Evolutionary conservation across 2,888 invertebrate species (phyloP).

Genomic region (Operophtera brumata): DNA sequence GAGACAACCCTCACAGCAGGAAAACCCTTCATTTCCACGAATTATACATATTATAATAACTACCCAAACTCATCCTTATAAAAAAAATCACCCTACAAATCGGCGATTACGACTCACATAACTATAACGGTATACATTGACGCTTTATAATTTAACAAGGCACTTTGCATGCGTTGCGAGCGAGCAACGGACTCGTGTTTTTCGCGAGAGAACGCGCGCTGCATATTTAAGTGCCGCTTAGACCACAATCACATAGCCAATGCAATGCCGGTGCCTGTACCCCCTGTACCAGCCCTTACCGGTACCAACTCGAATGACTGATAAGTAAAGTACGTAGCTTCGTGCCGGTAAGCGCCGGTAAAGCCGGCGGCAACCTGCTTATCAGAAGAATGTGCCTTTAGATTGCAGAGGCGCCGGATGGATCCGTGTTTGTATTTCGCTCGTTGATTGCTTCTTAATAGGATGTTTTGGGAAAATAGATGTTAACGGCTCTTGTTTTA

Average conservation of each 20-base stretch:
- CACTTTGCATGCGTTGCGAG: constrained; percentile 37
- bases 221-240: constrained; percentile 45
- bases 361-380: not conserved
- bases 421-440: constrained; percentile 19
- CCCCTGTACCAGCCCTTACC: not conserved
- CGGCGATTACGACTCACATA: constrained; percentile 25
- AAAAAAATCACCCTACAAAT: constrained; percentile 24
- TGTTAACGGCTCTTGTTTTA: too few relatives aligned
- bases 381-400: not conserved
- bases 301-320: too few relatives aligned
- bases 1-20: too few relatives aligned
- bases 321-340: not conserved
- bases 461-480: constrained; percentile 12
- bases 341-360: not conserved
- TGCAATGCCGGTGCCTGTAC: not conserved
- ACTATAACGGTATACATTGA: constrained; percentile 29
- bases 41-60: not conserved
- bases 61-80: constrained; percentile 1
- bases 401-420: constrained; percentile 13
- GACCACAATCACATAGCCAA: constrained; percentile 15
- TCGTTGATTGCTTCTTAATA: constrained; percentile 23
- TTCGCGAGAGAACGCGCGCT: constrained; percentile 43
- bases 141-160: constrained; percentile 32
- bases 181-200: constrained; percentile 39
- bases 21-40: not conserved